Percentiles rank a stretch among this genome's conserved stretches.
Conservation (phyloP, 2,113 vertebrate species). For the Nothoprocta pentlandii region DNA sequence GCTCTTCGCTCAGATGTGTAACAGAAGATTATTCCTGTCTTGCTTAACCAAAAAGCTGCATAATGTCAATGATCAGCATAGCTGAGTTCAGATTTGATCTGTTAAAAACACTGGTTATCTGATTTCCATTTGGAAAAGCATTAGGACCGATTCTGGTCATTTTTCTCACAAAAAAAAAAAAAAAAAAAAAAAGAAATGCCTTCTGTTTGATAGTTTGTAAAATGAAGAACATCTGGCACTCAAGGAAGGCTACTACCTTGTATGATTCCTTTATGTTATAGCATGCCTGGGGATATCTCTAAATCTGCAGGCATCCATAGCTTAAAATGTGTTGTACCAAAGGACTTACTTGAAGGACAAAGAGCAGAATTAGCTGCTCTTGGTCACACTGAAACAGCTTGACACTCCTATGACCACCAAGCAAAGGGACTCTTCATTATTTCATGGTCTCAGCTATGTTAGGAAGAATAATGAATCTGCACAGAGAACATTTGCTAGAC, state of each 20-base stretch:
- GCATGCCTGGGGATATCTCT: background rate
- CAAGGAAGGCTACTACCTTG: background rate
- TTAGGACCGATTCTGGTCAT: background rate
- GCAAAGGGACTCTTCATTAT: fast-evolving
- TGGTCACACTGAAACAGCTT: background rate
- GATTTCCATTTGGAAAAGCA: background rate
- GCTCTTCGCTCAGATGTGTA: background rate
- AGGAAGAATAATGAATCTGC: background rate
- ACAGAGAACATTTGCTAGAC: background rate
- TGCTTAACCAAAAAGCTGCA: background rate
- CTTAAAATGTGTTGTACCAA: background rate
- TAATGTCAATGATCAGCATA: background rate
- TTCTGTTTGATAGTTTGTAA: background rate
- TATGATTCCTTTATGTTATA: background rate
- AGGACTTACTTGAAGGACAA: background rate
- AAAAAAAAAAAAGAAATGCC: background rate
- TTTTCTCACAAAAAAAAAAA: background rate
- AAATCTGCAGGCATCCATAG: background rate
- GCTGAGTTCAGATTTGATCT: background rate
- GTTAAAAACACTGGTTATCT: background rate
- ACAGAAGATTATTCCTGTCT: background rate
- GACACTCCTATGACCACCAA: background rate
- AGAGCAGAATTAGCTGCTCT: background rate
- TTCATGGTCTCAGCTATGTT: background rate
- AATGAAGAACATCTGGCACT: background rate